Evolutionary conservation across 2,797 vertebrate genomes (phyloP), one percentile per base, ranked within the genome.

Genomic region (Hippocampus kuda): DNA sequence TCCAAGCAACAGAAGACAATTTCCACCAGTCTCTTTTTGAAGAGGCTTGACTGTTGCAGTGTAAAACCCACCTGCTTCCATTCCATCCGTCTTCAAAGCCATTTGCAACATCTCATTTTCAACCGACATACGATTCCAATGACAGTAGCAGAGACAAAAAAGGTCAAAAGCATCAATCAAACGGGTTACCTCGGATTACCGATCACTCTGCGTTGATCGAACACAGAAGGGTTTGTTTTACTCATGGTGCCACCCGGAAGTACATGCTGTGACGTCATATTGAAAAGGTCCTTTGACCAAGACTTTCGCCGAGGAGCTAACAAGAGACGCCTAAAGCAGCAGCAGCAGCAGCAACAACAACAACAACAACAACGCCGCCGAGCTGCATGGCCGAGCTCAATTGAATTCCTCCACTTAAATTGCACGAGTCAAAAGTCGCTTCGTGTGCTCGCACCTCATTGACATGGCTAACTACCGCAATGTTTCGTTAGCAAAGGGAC

Each of bases 381-480:
- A 38, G 7, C 7, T 38, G 38, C 49, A 27, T 65, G 22, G 3
- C 34, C 22, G 1, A 38, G 13, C 3, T 38, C 41, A 38, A 18
- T 65, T 18, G 63, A 65, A 6, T 16, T 65, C 38, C 4, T 24
- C 24, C 7, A 48, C 22, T 65, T 2, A n/a, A 27, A 24, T 18
- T 67, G 70, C 65, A 61, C 67, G 30, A 38, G n/a, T 68, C 64
- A 59, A 49, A 30, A 22, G 46, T 30, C 4, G 6, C 10, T 48
- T 13, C 5, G 27, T 22, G 15, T 49, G 77, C 71, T 84, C 75
- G 41, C 75, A 53, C 70, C 70, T 76, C 66, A 46, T 82, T 83
- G 85, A 82, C 86, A 73, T 53, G 16, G 79, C 83, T 87, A 80
- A 73, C 79, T 51, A 73, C 9, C 77, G 65, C 75, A 41, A 72